These are phyloP conservation scores for Hiodon alosoides DNA, from an alignment of 2,113 vertebrate species.

Conservation along the genomic window DNA sequence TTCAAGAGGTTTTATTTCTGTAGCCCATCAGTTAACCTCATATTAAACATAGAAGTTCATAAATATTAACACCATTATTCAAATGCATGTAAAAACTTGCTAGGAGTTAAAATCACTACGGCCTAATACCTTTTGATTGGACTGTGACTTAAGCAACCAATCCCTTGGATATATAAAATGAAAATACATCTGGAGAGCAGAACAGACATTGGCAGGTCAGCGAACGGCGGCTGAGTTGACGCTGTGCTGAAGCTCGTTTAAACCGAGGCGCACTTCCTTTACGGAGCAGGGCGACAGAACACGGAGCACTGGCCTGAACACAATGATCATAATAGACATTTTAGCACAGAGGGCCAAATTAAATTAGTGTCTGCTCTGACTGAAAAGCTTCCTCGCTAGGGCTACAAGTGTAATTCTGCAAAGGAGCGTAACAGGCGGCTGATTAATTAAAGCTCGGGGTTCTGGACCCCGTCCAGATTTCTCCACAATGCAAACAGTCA, in stretches of 20 bases:
- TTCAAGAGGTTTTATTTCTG: conserved; percentile 50
- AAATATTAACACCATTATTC: conserved; percentile 49
- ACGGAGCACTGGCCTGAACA: background rate
- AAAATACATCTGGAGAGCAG: conserved; percentile 42
- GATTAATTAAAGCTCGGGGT: background rate
- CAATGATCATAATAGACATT: background rate
- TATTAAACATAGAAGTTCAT: conserved; percentile 49
- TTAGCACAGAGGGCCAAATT: conserved; percentile 11
- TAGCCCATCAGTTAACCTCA: conserved; percentile 63
- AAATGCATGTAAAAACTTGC: conserved; percentile 53
- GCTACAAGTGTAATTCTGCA: background rate
- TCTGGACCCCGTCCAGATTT: conserved; percentile 10
- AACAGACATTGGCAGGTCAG: background rate
- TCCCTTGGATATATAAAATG: conserved; percentile 50
- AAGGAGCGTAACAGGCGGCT: background rate
- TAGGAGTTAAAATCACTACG: conserved; percentile 34
- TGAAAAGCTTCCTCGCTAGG: background rate
- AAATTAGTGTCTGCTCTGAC: conserved; percentile 4
- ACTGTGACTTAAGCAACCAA: conserved; percentile 50
- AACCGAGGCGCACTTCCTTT: background rate
- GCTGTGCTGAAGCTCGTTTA: background rate
- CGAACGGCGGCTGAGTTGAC: background rate
- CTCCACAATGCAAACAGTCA: background rate
- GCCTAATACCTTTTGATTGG: conserved; percentile 38
- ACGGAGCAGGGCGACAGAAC: background rate